phyloP scores from a whole-genome alignment of 2,888 invertebrate genomes.

The Linnaemya tessellans region DNA sequence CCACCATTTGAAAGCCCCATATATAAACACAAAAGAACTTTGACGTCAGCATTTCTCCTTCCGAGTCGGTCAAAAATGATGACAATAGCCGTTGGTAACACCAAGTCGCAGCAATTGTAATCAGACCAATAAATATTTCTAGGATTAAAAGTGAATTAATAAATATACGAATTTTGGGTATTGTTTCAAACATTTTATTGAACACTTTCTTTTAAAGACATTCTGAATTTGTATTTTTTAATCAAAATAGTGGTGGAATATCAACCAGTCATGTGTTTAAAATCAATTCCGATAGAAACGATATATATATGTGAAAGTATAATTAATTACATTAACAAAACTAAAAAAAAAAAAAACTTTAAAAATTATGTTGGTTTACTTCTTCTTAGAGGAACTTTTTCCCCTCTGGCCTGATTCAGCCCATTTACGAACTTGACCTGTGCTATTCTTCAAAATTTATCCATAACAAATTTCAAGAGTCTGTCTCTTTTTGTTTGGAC shows the following conservation, averaged over 20 bases:
- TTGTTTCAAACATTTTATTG: constrained; percentile 79
- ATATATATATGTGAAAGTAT: too few species aligned
- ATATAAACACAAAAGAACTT: constrained; percentile 77
- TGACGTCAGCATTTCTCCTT: constrained; percentile 74
- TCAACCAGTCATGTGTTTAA: background rate
- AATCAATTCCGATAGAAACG: background rate
- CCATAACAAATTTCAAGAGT: too few species aligned
- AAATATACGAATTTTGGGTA: constrained; percentile 77
- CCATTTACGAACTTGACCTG: too few species aligned
- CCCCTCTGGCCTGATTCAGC: too few species aligned
- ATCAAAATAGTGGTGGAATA: constrained; percentile 7
- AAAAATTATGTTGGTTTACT: too few species aligned
- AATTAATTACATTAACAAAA: too few species aligned
- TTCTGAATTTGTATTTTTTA: background rate
- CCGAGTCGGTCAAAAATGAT: constrained; percentile 75
- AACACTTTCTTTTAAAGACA: constrained; percentile 42
- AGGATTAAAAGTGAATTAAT: constrained; percentile 76
- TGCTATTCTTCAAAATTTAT: too few species aligned
- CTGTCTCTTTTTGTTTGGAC: too few species aligned
- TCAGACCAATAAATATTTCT: constrained; percentile 76
- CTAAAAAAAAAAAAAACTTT: too few species aligned
- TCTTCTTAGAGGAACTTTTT: too few species aligned
- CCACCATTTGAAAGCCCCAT: constrained; percentile 76
- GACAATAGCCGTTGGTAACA: constrained; percentile 76
- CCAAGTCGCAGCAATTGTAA: constrained; percentile 76